These are phyloP conservation scores for Australoheros scitulus DNA, from an alignment of 2,113 vertebrate genomes.

Conservation along the genomic window DNA sequence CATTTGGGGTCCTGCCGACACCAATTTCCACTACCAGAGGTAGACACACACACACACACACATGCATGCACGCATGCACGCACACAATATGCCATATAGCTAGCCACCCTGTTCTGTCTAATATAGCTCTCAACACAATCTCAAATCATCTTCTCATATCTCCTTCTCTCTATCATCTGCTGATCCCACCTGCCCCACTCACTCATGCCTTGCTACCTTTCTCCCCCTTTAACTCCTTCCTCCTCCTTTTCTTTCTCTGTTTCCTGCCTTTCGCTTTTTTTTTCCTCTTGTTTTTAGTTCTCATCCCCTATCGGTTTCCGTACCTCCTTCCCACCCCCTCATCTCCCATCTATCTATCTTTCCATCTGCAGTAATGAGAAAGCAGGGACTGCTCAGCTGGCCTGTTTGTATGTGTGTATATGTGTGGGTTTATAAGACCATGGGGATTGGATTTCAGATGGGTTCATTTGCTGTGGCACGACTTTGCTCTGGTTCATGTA, in stretches of 20 bases:
- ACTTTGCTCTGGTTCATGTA: slow-evolving; percentile 50
- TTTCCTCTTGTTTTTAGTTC: slow-evolving; percentile 4
- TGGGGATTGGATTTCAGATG: slow-evolving; percentile 71
- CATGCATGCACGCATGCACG: slow-evolving; percentile 8
- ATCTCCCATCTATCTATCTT: slow-evolving; percentile 33
- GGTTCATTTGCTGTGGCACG: slow-evolving; percentile 60
- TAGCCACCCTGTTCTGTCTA: slow-evolving; percentile 62
- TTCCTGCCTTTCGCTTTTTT: background rate
- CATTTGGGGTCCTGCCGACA: slow-evolving; percentile 75
- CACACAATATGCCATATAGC: slow-evolving; percentile 32
- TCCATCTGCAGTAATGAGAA: slow-evolving; percentile 71
- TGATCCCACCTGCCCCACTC: slow-evolving; percentile 23
- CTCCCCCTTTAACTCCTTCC: background rate
- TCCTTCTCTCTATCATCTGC: slow-evolving; percentile 45
- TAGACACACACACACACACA: slow-evolving; percentile 17
- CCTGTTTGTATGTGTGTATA: slow-evolving; percentile 32
- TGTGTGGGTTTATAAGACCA: slow-evolving; percentile 55
- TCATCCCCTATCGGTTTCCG: background rate
- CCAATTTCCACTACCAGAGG: slow-evolving; percentile 64
- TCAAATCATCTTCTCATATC: slow-evolving; percentile 61
- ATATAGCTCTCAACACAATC: slow-evolving; percentile 71
- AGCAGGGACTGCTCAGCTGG: slow-evolving; percentile 53
- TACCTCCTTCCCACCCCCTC: background rate
- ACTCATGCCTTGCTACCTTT: background rate
- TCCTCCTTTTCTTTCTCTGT: background rate